A percentile compares a stretch with the other conserved stretches of the same genome.
These are phyloP conservation scores for Rhincodon typus DNA, from an alignment of 2,797 vertebrate genomes.

Conservation along the genomic window DNA sequence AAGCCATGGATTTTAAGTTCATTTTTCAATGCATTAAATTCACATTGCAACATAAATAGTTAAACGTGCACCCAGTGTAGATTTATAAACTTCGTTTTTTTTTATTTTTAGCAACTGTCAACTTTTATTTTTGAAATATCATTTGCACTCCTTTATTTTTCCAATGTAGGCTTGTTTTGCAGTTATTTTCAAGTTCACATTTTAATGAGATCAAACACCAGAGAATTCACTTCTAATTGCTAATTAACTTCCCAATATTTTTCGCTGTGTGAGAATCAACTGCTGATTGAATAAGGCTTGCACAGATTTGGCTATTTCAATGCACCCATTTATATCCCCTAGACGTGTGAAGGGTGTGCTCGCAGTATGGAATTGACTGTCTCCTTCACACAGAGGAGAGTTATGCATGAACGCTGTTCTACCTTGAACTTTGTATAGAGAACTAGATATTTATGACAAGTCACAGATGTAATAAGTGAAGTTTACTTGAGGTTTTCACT, in stretches of 20 bases:
- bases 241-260: background rate
- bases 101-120: background rate
- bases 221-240: background rate
- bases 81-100: background rate
- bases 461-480: background rate
- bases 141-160: background rate
- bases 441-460: background rate
- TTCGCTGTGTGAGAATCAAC: background rate
- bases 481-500: background rate
- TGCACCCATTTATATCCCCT: background rate
- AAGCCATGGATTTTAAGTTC: background rate
- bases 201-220: background rate
- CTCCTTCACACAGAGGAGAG: background rate
- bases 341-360: background rate
- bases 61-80: background rate
- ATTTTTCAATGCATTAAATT: background rate
- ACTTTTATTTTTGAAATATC: background rate
- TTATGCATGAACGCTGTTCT: background rate
- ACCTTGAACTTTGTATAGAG: background rate
- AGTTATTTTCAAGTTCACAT: background rate
- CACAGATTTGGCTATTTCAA: background rate
- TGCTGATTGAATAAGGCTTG: background rate
- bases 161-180: background rate
- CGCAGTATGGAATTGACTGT: background rate
- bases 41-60: background rate